A percentile compares a stretch with the other conserved stretches of the same genome.
These are phyloP conservation scores for Platerodrilus igneus DNA, from an alignment of 2,888 invertebrate genomes.

Conservation along the genomic window DNA sequence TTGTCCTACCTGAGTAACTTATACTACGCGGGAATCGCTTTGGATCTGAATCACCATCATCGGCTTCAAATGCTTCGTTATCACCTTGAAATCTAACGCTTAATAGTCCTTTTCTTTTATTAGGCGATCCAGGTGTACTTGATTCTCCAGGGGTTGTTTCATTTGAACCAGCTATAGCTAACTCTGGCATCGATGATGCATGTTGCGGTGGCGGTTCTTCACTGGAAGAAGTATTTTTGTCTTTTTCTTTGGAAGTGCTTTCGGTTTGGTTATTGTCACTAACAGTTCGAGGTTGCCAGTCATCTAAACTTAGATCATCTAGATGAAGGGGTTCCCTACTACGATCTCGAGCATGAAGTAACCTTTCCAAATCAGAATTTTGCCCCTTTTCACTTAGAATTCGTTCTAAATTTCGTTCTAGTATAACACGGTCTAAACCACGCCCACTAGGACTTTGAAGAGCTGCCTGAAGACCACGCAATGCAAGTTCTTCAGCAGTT, in stretches of 20 bases:
- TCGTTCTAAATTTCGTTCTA: slow-evolving; percentile 65
- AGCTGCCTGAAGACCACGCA: slow-evolving; percentile 27
- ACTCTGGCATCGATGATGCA: slow-evolving; percentile 62
- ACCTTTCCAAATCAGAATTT: slow-evolving; percentile 47
- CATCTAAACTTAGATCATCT: slow-evolving; percentile 55
- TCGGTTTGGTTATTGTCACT: slow-evolving; percentile 34
- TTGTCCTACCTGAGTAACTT: slow-evolving; percentile 52
- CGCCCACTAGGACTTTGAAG: slow-evolving; percentile 42
- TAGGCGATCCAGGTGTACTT: slow-evolving; percentile 44
- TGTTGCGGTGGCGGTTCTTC: slow-evolving; percentile 42
- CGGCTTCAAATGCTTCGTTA: slow-evolving; percentile 48
- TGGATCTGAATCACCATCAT: slow-evolving; percentile 43
- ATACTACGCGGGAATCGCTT: slow-evolving; percentile 50
- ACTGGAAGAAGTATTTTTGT: slow-evolving; percentile 32
- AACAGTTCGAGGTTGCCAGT: slow-evolving; percentile 49
- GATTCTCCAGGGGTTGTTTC: slow-evolving; percentile 33
- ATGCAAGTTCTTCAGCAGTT: slow-evolving; percentile 30
- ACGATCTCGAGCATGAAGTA: slow-evolving; percentile 54
- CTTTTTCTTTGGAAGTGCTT: slow-evolving; percentile 33
- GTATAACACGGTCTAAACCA: slow-evolving; percentile 63
- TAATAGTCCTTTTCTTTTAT: slow-evolving; percentile 43
- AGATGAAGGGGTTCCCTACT: slow-evolving; percentile 58
- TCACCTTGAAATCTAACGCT: slow-evolving; percentile 56
- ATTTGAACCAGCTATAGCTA: slow-evolving; percentile 45
- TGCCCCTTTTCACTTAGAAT: slow-evolving; percentile 51